Percentiles rank a stretch among this genome's conserved stretches.
phyloP scores from a whole-genome alignment of 2,888 invertebrate genomes.

The Aleiodes leptofemur region DNA sequence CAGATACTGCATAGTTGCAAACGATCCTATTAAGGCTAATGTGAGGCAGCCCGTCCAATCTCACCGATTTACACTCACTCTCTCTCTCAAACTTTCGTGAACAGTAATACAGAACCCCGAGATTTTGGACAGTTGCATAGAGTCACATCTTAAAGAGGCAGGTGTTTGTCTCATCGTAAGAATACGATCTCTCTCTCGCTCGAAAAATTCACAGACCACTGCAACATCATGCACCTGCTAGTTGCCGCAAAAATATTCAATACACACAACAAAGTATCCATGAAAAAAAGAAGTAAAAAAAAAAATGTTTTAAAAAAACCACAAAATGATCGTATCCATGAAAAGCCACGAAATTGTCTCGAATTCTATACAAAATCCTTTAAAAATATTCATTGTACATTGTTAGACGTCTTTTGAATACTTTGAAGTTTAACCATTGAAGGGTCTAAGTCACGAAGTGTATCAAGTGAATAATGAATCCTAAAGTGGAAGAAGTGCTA shows the following conservation, averaged over 20 bases:
- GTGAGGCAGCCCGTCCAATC: slow-evolving; percentile 41
- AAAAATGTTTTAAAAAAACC: too few relatives aligned
- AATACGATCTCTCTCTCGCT: neutral
- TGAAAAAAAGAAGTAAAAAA: too few relatives aligned
- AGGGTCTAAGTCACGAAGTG: too few relatives aligned
- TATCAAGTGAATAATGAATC: too few relatives aligned
- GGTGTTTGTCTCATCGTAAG: slow-evolving; percentile 31
- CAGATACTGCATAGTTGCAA: slow-evolving; percentile 39
- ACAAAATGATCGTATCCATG: too few relatives aligned
- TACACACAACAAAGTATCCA: neutral
- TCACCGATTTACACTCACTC: slow-evolving; percentile 46
- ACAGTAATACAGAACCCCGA: slow-evolving; percentile 18
- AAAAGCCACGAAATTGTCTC: too few relatives aligned
- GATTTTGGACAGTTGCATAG: slow-evolving; percentile 48
- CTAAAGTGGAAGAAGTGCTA: too few relatives aligned
- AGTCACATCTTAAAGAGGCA: slow-evolving; percentile 33
- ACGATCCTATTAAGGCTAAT: slow-evolving; percentile 53
- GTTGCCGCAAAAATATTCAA: neutral
- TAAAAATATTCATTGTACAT: too few relatives aligned
- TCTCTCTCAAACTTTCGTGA: slow-evolving; percentile 9
- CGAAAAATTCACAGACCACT: neutral
- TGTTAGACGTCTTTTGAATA: too few relatives aligned
- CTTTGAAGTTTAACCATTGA: too few relatives aligned
- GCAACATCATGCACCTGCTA: slow-evolving; percentile 48
- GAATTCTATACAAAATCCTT: too few relatives aligned